Percentiles rank a stretch among this genome's conserved stretches.
Conservation (phyloP, 2,888 invertebrate species). For the Phyllotreta cruciferae region DNA sequence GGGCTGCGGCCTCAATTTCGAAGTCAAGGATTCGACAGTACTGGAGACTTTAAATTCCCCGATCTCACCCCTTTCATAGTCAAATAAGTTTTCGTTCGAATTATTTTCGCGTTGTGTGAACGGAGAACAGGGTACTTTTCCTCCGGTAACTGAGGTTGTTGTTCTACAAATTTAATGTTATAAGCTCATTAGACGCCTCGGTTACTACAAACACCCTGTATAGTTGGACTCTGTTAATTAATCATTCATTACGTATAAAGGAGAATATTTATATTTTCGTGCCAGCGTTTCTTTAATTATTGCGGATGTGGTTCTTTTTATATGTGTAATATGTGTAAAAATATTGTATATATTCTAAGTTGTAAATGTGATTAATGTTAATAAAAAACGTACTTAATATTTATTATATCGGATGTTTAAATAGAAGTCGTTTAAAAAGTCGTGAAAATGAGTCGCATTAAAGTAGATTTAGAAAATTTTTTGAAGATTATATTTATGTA, state of each 20-base stretch:
- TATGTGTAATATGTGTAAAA: constrained; percentile 8
- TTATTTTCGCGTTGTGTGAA: not conserved
- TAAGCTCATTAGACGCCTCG: not conserved
- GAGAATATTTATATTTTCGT: constrained; percentile 4
- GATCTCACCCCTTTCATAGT: constrained; percentile 75
- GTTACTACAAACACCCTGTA: constrained; percentile 4
- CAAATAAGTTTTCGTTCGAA: constrained; percentile 41
- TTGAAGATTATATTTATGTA: constrained; percentile 1
- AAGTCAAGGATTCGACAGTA: constrained; percentile 54
- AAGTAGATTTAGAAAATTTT: no score
- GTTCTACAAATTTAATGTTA: no score
- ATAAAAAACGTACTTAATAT: not conserved
- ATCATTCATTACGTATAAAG: not conserved
- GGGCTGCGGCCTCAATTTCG: constrained; percentile 44
- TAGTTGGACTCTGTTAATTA: not conserved
- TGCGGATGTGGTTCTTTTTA: constrained; percentile 12
- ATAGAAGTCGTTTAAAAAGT: no score
- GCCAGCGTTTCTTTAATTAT: constrained; percentile 2
- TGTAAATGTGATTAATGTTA: constrained; percentile 17
- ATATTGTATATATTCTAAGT: constrained; percentile 15
- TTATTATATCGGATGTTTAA: not conserved
- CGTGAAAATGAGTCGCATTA: no score
- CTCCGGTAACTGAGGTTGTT: not conserved
- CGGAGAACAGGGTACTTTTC: constrained; percentile 2
- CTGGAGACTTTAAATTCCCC: constrained; percentile 76